phyloP scores from a whole-genome alignment of 2,888 invertebrate genomes.

The Pherbina coryleti region DNA sequence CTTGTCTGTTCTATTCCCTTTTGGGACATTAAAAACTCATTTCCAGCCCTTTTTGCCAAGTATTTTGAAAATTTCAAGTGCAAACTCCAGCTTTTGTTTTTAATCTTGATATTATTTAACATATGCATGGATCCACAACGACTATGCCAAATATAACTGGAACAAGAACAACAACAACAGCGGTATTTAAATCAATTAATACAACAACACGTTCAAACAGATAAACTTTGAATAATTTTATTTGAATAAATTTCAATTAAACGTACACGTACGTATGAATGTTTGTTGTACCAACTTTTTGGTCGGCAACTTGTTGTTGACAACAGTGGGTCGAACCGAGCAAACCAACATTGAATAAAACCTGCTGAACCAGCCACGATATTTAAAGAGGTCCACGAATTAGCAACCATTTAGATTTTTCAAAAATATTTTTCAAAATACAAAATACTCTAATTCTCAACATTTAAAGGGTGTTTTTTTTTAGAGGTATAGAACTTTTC shows the following conservation, averaged over 20 bases:
- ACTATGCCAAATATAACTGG: conserved; percentile 39
- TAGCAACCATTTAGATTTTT: too few species aligned
- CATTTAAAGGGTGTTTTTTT: too few species aligned
- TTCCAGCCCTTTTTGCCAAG: conserved; percentile 47
- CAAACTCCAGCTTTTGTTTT: conserved; percentile 31
- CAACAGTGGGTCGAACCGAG: neutral
- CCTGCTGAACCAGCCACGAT: too few species aligned
- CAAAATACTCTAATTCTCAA: too few species aligned
- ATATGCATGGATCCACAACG: conserved; percentile 54
- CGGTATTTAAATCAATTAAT: conserved; percentile 10
- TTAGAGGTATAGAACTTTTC: too few species aligned
- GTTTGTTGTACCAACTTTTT: too few species aligned
- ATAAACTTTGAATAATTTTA: conserved; percentile 57
- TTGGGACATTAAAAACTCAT: conserved; percentile 68
- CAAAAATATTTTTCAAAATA: too few species aligned
- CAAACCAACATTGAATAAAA: too few species aligned
- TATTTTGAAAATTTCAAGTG: conserved; percentile 29
- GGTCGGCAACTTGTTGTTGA: neutral
- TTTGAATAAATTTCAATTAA: conserved; percentile 1
- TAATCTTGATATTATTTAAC: conserved; percentile 55
- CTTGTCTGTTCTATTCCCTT: conserved; percentile 58
- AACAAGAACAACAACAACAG: conserved; percentile 46
- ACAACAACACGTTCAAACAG: conserved; percentile 50
- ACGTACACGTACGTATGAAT: too few species aligned
- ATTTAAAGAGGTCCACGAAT: too few species aligned